Conservation (phyloP, 2,113 vertebrate genomes). For the Natator depressus region DNA sequence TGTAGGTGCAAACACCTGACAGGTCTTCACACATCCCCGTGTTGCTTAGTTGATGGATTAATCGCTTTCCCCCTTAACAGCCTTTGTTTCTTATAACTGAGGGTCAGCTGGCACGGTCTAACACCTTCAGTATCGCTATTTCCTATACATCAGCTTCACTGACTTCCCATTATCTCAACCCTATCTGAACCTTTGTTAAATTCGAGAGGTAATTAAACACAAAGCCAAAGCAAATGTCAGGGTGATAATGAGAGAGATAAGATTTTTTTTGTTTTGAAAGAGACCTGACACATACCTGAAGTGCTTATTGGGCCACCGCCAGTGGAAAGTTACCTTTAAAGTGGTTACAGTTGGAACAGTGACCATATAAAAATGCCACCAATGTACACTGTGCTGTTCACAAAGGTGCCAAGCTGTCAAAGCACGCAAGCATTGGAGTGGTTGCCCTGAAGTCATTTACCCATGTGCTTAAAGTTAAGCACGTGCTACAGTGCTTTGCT, state of each 20-base stretch:
- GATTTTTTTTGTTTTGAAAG: not conserved
- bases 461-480: conserved; percentile 58
- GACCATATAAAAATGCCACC: conserved; percentile 37
- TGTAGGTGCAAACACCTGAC: conserved; percentile 74
- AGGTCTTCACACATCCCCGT: conserved; percentile 54
- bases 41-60: conserved; percentile 60
- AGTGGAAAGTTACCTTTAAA: conserved; percentile 66
- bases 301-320: conserved; percentile 38
- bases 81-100: conserved; percentile 61
- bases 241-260: conserved; percentile 74
- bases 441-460: conserved; percentile 55
- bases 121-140: conserved; percentile 68
- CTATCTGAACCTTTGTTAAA: conserved; percentile 74
- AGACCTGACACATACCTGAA: conserved; percentile 60
- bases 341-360: conserved; percentile 23
- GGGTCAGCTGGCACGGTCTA: conserved; percentile 66
- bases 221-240: conserved; percentile 83
- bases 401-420: conserved; percentile 46
- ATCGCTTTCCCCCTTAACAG: conserved; percentile 56
- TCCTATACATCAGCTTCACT: conserved; percentile 61
- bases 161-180: conserved; percentile 65
- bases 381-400: conserved; percentile 7
- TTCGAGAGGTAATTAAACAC: conserved; percentile 75
- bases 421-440: conserved; percentile 47
- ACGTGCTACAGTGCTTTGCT: conserved; percentile 59